Evolutionary conservation across 1,140 invertebrate species (phyloP).

Genomic region (Rhizoglyphus robini): DNA sequence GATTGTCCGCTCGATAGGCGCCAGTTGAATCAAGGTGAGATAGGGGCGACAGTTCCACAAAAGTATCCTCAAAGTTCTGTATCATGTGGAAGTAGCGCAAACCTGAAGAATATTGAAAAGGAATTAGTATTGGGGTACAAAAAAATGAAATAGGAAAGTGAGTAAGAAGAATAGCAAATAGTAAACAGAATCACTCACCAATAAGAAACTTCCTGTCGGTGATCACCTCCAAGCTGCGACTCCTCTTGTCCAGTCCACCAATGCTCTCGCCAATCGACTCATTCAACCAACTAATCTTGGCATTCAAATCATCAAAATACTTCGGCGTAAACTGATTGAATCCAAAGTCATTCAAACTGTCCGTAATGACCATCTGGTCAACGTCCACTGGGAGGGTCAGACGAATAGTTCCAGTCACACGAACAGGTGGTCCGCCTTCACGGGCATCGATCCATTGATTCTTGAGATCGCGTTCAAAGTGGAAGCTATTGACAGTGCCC

Average conservation of each 20-base stretch:
- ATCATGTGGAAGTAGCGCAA: neutral
- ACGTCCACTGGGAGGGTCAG: neutral
- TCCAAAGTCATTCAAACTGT: neutral
- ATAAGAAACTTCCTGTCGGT: neutral
- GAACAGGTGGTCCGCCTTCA: neutral
- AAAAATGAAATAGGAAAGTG: neutral
- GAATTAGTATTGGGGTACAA: no score
- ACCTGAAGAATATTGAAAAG: no score
- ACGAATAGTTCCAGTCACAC: neutral
- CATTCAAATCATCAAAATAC: neutral
- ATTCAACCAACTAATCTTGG: neutral
- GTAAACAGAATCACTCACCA: neutral
- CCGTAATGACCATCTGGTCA: neutral
- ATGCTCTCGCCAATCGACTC: neutral
- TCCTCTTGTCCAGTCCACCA: neutral
- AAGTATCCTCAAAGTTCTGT: neutral
- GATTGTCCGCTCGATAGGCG: no score
- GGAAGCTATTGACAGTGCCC: neutral
- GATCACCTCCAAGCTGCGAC: neutral
- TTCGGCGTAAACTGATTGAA: neutral
- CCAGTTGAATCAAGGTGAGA: no score
- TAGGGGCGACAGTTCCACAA: neutral
- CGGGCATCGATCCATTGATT: constrained; percentile 7
- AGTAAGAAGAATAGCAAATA: neutral
- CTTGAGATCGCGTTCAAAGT: neutral